Base-by-base conservation (phyloP, 2,113 vertebrate species). In the Stegastes partitus region DNA sequence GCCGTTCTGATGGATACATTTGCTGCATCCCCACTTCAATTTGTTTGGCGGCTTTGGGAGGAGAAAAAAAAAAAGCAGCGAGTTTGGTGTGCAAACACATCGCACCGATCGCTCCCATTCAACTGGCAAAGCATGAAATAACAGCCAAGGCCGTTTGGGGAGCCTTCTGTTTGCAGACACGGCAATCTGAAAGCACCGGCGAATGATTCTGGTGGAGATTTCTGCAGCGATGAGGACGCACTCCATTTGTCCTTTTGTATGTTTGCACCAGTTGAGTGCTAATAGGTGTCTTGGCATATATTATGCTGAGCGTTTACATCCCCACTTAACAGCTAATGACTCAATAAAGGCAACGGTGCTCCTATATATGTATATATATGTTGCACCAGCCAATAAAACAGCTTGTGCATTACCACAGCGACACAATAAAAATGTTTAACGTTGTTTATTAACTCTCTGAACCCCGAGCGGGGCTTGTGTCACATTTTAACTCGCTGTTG, bases 1-100 rank as follows among this genome's bases (percentile, higher is more conserved):
- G 73, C 81, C 44, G 39, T 80, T 92, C 89, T 89, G 83, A 89
- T 75, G 81, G 91, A 89, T 89, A 80, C 87, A 89, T 91, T 90
- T 86, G 79, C 79, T 81, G 58, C 79, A 79, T 90, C 88, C 79
- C 67, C 82, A 65, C 61, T 85, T 89, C 87, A 81, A 81, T 91
- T 90, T 88, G 89, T 90, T 91, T 85, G 79, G 70, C 80, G 74
- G 88, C 84, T 87, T 69, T 59, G 63, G 81, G 31, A 28, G 5
- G 5, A 28, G 5, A 31, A 7, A 31, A 31, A 31, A 85, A 77
- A 89, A 83, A 83, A 28, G 74, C 56, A 57, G 69, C 11, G 9
- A 58, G 68, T 66, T 66, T 55, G 62, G 69, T 62, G 67, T 62
- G 77, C 78, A 86, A 90, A 88, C 87, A 82, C 78, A 83, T 72